These are phyloP conservation scores for Apostichopus japonicus DNA, from an alignment of 35 echinoderm and acorn worm genomes.

Conservation along the genomic window DNA sequence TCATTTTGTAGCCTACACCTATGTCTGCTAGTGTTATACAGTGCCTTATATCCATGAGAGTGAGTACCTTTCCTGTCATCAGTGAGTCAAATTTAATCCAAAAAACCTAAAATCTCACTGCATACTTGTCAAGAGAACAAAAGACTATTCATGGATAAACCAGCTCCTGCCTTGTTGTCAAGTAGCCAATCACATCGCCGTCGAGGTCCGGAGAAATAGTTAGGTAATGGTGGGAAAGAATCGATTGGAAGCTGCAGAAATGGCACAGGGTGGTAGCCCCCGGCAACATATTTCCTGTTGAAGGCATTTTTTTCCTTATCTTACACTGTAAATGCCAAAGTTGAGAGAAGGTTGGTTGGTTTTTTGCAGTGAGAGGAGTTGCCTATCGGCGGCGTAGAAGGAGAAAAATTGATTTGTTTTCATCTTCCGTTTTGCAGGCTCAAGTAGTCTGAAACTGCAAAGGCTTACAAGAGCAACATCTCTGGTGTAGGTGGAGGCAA, in stretches of 20 bases:
- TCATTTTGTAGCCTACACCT: too few species aligned
- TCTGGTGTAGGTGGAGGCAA: not conserved
- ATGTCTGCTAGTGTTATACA: too few species aligned
- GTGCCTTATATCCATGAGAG: too few species aligned
- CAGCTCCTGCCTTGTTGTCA: not conserved
- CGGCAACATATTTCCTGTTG: slow-evolving; percentile 19
- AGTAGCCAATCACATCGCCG: slow-evolving; percentile 6
- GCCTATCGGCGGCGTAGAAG: not conserved
- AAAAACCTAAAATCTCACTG: not conserved
- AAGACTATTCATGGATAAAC: not conserved
- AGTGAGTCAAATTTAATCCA: too few species aligned
- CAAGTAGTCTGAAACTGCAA: not conserved
- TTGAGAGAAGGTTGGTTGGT: slow-evolving; percentile 4
- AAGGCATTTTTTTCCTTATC: not conserved
- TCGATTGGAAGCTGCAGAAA: slow-evolving; percentile 41
- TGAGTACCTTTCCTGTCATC: too few species aligned
- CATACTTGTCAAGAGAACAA: not conserved
- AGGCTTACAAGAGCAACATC: not conserved
- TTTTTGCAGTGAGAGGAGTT: not conserved
- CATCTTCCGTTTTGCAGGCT: not conserved
- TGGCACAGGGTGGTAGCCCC: slow-evolving; percentile 33
- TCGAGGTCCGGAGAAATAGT: slow-evolving; percentile 36
- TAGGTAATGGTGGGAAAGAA: slow-evolving; percentile 28
- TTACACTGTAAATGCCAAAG: slow-evolving; percentile 7
- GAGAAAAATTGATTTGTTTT: slow-evolving; percentile 42